Evolutionary conservation across 2,113 vertebrate genomes (phyloP).

Genomic region (Semicossyphus pulcher): DNA sequence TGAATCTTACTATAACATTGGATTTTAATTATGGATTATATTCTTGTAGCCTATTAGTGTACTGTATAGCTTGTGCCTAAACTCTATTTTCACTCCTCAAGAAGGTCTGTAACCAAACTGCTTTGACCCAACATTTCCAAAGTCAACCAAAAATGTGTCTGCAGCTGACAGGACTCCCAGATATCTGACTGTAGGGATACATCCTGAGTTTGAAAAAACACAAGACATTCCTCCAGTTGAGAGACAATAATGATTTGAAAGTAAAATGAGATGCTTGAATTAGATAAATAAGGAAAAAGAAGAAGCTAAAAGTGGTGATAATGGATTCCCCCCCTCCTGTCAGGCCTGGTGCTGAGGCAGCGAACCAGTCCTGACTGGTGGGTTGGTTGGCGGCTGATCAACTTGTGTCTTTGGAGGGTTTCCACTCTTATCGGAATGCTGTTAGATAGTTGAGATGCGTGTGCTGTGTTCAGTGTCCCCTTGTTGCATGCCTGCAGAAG

Average conservation of each 20-base stretch:
- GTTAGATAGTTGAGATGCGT: not conserved
- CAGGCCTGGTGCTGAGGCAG: not conserved
- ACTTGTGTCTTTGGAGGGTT: not conserved
- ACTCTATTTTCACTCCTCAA: not conserved
- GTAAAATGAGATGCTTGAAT: not conserved
- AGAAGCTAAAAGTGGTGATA: not conserved
- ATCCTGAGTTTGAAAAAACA: no score
- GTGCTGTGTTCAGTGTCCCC: constrained; percentile 20
- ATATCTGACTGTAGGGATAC: not conserved
- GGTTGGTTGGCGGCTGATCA: not conserved
- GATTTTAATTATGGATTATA: no score
- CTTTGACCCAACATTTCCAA: not conserved
- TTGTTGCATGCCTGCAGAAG: constrained; percentile 14
- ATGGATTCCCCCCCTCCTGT: not conserved
- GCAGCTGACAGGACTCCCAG: not conserved
- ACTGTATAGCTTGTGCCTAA: no score
- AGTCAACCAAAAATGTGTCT: not conserved
- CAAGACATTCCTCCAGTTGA: not conserved
- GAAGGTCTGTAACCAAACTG: not conserved
- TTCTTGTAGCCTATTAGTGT: no score
- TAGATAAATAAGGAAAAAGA: not conserved
- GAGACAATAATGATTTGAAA: not conserved
- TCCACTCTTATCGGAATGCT: constrained; percentile 4
- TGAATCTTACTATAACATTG: no score
- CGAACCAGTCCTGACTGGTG: not conserved